Percentiles rank a stretch among this genome's conserved stretches.
These are phyloP conservation scores for Drosophila virilis DNA, from an alignment of 1,140 invertebrate genomes.

Conservation along the genomic window DNA sequence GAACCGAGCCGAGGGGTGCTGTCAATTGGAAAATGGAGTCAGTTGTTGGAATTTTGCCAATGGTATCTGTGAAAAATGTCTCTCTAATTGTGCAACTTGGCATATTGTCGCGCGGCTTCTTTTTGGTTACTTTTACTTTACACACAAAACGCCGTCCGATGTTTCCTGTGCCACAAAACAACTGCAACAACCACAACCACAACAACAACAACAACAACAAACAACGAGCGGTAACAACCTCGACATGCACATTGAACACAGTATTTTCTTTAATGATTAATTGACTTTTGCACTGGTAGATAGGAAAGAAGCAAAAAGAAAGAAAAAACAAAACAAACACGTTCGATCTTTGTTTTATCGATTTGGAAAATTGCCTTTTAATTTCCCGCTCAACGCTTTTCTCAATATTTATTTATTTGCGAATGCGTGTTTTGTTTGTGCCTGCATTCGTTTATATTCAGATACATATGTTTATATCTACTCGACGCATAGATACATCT, in stretches of 20 bases:
- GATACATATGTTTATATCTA: conserved; percentile 4
- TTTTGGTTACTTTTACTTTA: conserved; percentile 56
- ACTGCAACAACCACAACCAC: conserved; percentile 38
- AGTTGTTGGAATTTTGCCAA: conserved; percentile 58
- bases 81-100: conserved; percentile 64
- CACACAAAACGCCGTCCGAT: conserved; percentile 26
- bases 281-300: conserved; percentile 72
- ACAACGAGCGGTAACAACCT: conserved; percentile 34
- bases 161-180: conserved; percentile 51
- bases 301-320: conserved; percentile 23
- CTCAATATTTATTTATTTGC: conserved; percentile 49
- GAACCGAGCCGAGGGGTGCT: background rate
- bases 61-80: conserved; percentile 70
- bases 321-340: conserved; percentile 50
- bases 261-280: conserved; percentile 75
- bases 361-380: conserved; percentile 49
- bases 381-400: conserved; percentile 46
- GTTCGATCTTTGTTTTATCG: conserved; percentile 71
- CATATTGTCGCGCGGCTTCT: conserved; percentile 56
- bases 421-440: conserved; percentile 23
- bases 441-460: conserved; percentile 6
- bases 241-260: conserved; percentile 47
- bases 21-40: conserved; percentile 39
- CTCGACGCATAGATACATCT: conserved; percentile 3
- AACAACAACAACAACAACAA: conserved; percentile 37